Base-by-base conservation (phyloP, 2,113 vertebrate species). In the Euleptes europaea region DNA sequence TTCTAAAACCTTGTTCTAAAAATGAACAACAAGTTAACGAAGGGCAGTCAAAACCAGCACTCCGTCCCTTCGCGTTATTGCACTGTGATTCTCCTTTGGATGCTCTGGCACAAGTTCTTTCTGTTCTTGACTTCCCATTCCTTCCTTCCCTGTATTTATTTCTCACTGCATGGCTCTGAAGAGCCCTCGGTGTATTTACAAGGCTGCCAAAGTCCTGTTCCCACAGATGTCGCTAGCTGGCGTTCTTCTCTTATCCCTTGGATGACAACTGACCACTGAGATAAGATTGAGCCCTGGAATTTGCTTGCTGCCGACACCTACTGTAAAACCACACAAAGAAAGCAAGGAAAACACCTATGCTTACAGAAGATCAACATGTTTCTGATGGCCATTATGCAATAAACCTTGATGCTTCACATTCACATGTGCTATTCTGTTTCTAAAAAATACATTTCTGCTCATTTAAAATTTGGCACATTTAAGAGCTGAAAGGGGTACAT, bases 391-490 rank as follows among this genome's bases (percentile, higher is more conserved):
- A 74, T 80, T 42, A 84, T 91, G 80, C 47, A 51, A 84, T 57
- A 28, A 92, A 88, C 54, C 73, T 84, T 86, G 81, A 94, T 87
- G 88, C 84, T 91, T 95, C 92, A 95, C 93, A 94, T 92, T 94
- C 91, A 87, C 60, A 88, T 73, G 42, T 93, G 91, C 89, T 80
- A 21, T 86, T 85, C 78, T 87, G 75, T n/a, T 17, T 74, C 40
- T 33, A 38, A 40, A 57, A 89, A 66, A 82, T 19, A 28, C 78
- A 87, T 21, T 79, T 70, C 33, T 84, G 88, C 87, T 95, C 78
- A 74, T 65, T 86, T 87, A 71, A 19, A 81, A 84, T 93, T 93
- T 96, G 96, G 96, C 96, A 96, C 93, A 89, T 84, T 63, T 70
- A 92, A 85, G 91, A 95, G 90, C 87, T 90, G 87, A 88, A 80